phyloP scores from a whole-genome alignment of 2,113 vertebrate genomes.

The Albula goreensis region DNA sequence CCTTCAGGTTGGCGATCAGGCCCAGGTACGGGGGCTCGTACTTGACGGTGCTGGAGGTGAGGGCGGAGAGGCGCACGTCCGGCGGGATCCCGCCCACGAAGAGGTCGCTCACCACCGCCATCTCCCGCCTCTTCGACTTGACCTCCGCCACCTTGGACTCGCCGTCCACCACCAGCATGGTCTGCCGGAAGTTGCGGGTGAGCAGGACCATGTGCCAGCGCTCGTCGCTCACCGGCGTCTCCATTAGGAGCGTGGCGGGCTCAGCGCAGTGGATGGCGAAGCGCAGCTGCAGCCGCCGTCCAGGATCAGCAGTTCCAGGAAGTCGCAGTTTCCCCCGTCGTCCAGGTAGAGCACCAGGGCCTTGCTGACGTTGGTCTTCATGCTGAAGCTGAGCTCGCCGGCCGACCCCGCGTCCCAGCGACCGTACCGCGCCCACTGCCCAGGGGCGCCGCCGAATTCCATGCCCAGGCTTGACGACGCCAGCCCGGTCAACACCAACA shows the following conservation, averaged over 20 bases:
- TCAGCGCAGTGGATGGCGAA: conserved; percentile 90
- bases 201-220: conserved; percentile 88
- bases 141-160: conserved; percentile 82
- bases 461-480: conserved; percentile 64
- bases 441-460: conserved; percentile 86
- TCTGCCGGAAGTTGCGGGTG: conserved; percentile 78
- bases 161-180: conserved; percentile 81
- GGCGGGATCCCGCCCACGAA: conserved; percentile 89
- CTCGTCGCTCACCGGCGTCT: conserved; percentile 77
- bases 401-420: conserved; percentile 81
- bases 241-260: conserved; percentile 79
- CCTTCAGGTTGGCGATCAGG: conserved; percentile 80
- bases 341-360: conserved; percentile 88
- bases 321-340: conserved; percentile 92
- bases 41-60: conserved; percentile 91
- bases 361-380: conserved; percentile 84
- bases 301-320: conserved; percentile 84
- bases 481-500: conserved; percentile 59
- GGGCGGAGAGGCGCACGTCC: conserved; percentile 87
- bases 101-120: conserved; percentile 87
- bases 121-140: conserved; percentile 86
- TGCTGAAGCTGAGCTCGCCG: conserved; percentile 86
- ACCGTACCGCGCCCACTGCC: conserved; percentile 90
- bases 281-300: conserved; percentile 80
- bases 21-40: conserved; percentile 90